These are phyloP conservation scores for Australoheros facetus DNA, from an alignment of 2,797 vertebrate species.

Conservation along the genomic window DNA sequence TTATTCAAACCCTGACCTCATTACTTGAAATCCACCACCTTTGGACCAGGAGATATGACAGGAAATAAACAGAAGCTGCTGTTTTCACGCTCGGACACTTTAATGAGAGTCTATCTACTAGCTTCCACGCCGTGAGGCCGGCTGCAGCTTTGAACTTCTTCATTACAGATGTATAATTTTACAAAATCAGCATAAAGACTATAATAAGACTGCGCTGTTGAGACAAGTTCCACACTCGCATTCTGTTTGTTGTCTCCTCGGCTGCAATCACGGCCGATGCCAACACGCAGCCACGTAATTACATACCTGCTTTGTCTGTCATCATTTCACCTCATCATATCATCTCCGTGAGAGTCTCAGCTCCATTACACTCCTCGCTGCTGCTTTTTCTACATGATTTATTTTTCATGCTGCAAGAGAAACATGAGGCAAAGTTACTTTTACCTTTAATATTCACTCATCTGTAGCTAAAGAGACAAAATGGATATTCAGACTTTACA, in stretches of 20 bases:
- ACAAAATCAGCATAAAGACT: neutral
- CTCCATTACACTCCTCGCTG: neutral
- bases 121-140: neutral
- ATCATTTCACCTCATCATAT: neutral
- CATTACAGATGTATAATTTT: neutral
- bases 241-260: conserved; percentile 18
- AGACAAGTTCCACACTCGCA: neutral
- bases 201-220: neutral
- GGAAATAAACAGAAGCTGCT: neutral
- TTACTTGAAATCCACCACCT: no score
- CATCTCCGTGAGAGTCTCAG: neutral
- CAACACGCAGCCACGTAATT: neutral
- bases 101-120: neutral
- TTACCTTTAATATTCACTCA: no score
- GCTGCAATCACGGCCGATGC: neutral
- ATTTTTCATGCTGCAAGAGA: neutral
- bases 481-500: neutral
- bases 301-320: conserved; percentile 1
- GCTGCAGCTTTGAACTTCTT: neutral
- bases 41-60: neutral
- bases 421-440: neutral
- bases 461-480: neutral
- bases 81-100: neutral
- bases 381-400: neutral
- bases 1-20: no score